These are phyloP conservation scores for Pelusios castaneus DNA, from an alignment of 2,113 vertebrate species.

Conservation along the genomic window DNA sequence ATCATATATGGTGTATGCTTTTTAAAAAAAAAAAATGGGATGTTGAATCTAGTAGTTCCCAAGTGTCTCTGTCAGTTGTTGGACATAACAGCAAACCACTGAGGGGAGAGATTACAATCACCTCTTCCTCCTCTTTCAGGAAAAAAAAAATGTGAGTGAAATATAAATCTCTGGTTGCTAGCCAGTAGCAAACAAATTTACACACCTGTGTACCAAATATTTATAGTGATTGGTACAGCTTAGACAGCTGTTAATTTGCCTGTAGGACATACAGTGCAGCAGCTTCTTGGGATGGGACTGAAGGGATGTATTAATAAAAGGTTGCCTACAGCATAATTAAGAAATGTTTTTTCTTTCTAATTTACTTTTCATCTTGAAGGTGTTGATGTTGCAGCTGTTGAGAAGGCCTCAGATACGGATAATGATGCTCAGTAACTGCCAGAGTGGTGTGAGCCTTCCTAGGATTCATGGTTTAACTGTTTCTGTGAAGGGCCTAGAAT, in stretches of 20 bases:
- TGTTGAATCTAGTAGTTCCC: not conserved
- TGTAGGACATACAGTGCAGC: not conserved
- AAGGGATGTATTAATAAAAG: not conserved
- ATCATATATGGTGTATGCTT: not conserved
- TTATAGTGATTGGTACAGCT: not conserved
- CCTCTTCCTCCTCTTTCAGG: not conserved
- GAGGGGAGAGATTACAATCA: not conserved
- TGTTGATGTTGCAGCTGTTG: not conserved
- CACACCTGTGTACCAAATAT: not conserved
- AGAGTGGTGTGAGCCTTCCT: not conserved
- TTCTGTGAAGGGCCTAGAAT: not conserved
- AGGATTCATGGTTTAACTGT: not conserved
- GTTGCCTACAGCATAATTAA: conserved; percentile 13
- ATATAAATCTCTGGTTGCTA: not conserved
- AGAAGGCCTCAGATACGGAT: not conserved
- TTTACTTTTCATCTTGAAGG: not conserved
- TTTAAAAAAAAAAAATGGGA: no score
- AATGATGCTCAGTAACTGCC: not conserved
- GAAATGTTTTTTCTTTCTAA: not conserved
- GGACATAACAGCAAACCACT: not conserved
- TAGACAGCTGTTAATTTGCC: conserved; percentile 16
- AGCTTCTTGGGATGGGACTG: not conserved
- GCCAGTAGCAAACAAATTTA: not conserved
- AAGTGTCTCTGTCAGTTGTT: not conserved
- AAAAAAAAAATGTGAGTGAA: not conserved